Conservation (phyloP, 2,797 vertebrate species). For the Chelonia mydas region DNA sequence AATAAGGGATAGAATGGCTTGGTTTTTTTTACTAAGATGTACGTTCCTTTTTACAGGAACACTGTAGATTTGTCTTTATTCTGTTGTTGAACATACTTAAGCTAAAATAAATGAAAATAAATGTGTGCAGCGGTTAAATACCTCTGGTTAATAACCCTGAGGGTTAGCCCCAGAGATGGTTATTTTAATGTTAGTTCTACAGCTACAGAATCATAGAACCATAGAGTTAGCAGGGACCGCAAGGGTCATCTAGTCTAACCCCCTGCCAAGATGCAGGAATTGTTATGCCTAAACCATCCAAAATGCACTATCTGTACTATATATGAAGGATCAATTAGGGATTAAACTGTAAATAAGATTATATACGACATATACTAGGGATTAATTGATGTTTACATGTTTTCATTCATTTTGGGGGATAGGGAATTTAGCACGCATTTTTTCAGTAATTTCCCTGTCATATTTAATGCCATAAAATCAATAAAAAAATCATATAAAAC, state of each 20-base stretch:
- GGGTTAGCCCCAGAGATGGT: neutral
- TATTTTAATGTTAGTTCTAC: neutral
- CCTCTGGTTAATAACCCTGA: neutral
- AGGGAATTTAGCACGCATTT: neutral
- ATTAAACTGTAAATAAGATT: neutral
- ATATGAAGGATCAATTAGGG: neutral
- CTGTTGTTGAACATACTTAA: neutral
- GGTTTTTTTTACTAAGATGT: neutral
- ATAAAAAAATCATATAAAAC: conserved; percentile 2
- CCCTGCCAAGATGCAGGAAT: neutral
- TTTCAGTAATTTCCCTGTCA: conserved; percentile 18
- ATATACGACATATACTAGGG: neutral
- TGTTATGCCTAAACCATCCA: neutral
- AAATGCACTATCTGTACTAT: neutral
- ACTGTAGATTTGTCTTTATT: neutral
- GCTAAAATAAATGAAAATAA: neutral
- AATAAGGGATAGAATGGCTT: neutral
- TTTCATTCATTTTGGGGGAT: neutral
- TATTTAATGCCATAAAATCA: conserved; percentile 29
- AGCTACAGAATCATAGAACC: neutral
- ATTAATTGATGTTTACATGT: neutral
- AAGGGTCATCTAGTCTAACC: neutral
- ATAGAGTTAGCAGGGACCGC: neutral
- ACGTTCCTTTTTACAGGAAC: neutral
- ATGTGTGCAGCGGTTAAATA: accelerated